Conservation (phyloP, 2,113 vertebrate genomes). For the Toxostoma redivivum region DNA sequence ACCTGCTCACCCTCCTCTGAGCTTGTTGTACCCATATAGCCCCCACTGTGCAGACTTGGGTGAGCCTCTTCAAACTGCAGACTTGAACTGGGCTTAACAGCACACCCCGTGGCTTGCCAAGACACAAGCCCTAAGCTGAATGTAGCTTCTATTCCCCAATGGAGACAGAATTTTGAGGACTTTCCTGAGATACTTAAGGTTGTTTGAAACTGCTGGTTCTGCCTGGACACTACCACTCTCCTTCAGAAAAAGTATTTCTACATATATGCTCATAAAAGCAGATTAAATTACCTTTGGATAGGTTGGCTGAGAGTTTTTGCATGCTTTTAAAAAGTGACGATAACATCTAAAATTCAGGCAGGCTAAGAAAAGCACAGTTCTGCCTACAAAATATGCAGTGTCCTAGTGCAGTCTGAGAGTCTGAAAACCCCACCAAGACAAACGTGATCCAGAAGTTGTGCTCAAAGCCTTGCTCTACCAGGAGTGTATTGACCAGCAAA, state of each 20-base stretch:
- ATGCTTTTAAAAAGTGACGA: background rate
- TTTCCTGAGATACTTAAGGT: background rate
- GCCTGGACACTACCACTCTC: slow-evolving; percentile 2
- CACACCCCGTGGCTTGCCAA: background rate
- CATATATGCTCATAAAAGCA: background rate
- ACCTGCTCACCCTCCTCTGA: background rate
- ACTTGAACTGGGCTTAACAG: background rate
- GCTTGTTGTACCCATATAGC: background rate
- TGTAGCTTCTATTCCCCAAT: background rate
- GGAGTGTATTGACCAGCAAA: background rate
- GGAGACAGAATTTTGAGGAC: background rate
- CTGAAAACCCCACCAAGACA: background rate
- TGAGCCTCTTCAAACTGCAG: background rate
- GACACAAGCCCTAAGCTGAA: background rate
- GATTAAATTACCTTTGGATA: background rate
- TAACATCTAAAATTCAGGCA: background rate
- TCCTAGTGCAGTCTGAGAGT: background rate
- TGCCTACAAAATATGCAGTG: background rate
- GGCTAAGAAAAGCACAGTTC: background rate
- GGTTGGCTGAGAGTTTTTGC: background rate
- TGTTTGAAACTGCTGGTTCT: slow-evolving; percentile 8
- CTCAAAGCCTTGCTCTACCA: background rate
- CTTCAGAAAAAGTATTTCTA: background rate
- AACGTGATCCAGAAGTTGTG: background rate
- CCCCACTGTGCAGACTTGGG: background rate